Percentiles rank a stretch among this genome's conserved stretches.
These are phyloP conservation scores for Hipparchia sbordonii DNA, from an alignment of 2,888 invertebrate species.

Conservation along the genomic window DNA sequence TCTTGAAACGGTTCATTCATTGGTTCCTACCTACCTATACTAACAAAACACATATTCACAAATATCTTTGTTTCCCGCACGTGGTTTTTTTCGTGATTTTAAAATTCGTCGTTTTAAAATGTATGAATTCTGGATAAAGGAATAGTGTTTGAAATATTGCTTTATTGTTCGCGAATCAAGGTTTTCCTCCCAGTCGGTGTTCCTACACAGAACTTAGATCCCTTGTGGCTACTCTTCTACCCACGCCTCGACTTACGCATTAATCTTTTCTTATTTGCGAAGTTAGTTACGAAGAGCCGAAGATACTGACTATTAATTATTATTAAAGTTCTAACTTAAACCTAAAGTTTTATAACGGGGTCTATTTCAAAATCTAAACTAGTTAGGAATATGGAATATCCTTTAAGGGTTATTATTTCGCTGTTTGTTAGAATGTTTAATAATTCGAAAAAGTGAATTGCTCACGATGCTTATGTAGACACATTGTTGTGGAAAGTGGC, in stretches of 20 bases:
- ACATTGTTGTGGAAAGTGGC: too few relatives aligned
- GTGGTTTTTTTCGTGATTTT: neutral
- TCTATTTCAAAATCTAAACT: too few relatives aligned
- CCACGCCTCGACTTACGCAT: conserved; percentile 1
- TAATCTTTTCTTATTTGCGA: conserved; percentile 2
- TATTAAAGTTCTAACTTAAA: neutral
- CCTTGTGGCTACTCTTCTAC: neutral
- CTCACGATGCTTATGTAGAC: too few relatives aligned
- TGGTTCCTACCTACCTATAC: too few relatives aligned
- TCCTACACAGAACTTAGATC: neutral
- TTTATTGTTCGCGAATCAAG: neutral
- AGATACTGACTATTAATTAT: neutral
- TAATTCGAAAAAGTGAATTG: too few relatives aligned
- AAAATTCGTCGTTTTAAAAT: neutral
- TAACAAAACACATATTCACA: too few relatives aligned
- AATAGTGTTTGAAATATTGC: neutral
- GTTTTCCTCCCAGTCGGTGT: neutral
- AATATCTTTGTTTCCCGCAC: neutral
- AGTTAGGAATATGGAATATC: too few relatives aligned
- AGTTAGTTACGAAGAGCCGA: neutral
- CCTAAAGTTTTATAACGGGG: neutral
- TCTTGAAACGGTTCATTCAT: too few relatives aligned
- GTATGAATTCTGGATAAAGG: neutral
- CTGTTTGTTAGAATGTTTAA: too few relatives aligned
- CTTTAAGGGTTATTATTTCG: too few relatives aligned